Evolutionary conservation across 1,140 invertebrate species (phyloP), one percentile per base, ranked within the genome.

Genomic region (Trichomalopsis sarcophagae): DNA sequence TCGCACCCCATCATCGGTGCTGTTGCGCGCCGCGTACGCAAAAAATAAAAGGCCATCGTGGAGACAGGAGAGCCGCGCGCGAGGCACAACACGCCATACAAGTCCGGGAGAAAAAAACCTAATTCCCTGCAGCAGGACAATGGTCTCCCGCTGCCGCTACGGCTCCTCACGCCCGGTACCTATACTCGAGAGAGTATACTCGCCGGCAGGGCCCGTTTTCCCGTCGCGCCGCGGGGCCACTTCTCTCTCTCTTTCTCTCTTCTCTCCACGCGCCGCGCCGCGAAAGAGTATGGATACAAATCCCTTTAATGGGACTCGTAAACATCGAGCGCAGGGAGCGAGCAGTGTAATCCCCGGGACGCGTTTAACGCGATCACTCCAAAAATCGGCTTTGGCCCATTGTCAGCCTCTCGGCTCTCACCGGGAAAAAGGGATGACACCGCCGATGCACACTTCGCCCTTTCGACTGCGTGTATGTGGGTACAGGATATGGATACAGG

Each of bases 301-400:
- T 84, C 85, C 86, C 55, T 87, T 81, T 84, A 74, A 86, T 86
- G 76, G 77, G 50, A 79, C 75, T 81, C 71, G 85, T 86, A 87
- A 87, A 87, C 83, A 85, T 33, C n/a, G 66, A 36, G 40, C 82
- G 86, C 87, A 82, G 84, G 79, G 55, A 62, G 36, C 27, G 69
- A 66, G 69, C 23, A 66, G 69, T 23, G 17, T 62, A 87, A 86
- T 87, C 85, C 77, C 78, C 11, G 77, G 85, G 85, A 78, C 79
- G 73, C 83, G 87, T 88, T 89, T 89, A 89, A 89, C 87, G 85
- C 87, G 88, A 89, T 88, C 87, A 87, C 84, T 86, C 84, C 77
- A 69, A 85, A 89, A 89, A 89, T 88, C 88, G 86, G 88, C 88
- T 89, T 89, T 87, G 33, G n/a, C 36, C 78, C 83, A 74, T 82